These are phyloP conservation scores for Epinephelus awoara DNA, from an alignment of 2,797 vertebrate genomes.

Conservation along the genomic window DNA sequence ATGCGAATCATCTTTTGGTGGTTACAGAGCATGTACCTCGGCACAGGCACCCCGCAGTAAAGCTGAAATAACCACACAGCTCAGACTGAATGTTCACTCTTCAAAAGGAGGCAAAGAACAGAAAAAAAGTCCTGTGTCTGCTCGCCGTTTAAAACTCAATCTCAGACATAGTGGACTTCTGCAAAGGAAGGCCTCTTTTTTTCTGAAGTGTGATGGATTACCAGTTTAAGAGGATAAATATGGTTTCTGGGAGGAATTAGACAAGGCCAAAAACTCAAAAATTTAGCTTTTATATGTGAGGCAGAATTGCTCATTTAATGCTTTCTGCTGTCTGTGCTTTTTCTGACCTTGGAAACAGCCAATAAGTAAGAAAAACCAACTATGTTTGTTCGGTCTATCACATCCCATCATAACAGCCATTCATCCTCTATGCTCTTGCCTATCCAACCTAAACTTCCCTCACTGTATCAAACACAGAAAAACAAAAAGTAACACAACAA, in stretches of 20 bases:
- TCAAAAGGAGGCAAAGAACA: constrained; percentile 1
- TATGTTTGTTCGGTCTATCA: constrained; percentile 47
- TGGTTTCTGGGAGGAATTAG: constrained; percentile 38
- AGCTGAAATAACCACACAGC: neutral
- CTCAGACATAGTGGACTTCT: constrained; percentile 1
- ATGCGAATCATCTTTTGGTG: constrained; percentile 26
- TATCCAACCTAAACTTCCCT: constrained; percentile 2
- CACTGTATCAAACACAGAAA: neutral
- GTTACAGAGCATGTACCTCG: neutral
- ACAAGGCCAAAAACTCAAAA: constrained; percentile 30
- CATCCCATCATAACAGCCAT: constrained; percentile 53
- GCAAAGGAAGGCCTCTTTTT: constrained; percentile 2
- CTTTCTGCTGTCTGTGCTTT: constrained; percentile 48
- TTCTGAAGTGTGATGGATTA: constrained; percentile 56
- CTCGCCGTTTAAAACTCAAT: constrained; percentile 14
- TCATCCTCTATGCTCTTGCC: constrained; percentile 26
- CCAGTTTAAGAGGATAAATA: constrained; percentile 41
- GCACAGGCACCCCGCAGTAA: neutral
- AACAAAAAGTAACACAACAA: neutral
- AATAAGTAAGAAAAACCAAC: constrained; percentile 41
- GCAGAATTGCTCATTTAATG: constrained; percentile 55
- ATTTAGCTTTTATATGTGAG: constrained; percentile 33
- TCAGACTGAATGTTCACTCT: neutral
- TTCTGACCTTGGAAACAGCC: constrained; percentile 49
- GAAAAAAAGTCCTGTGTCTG: constrained; percentile 1